Conservation (phyloP, 35 echinoderm and acorn worm genomes). For the Ptychodera flava region DNA sequence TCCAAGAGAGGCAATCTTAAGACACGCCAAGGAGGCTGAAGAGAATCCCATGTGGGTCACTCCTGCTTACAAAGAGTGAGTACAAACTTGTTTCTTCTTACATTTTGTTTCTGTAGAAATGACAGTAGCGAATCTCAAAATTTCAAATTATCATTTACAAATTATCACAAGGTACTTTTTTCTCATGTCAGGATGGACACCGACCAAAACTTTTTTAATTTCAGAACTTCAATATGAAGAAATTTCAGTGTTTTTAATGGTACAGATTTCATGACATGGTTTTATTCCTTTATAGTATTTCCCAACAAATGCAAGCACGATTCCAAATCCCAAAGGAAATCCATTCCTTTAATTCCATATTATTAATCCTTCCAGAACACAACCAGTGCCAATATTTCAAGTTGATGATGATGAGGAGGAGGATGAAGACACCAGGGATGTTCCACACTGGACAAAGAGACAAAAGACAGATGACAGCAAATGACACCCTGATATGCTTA, state of each 20-base stretch:
- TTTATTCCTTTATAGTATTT: too few species aligned
- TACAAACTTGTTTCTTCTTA: neutral
- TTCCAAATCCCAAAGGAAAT: too few species aligned
- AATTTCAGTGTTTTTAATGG: neutral
- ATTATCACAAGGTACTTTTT: neutral
- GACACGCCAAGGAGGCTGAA: constrained; percentile 79
- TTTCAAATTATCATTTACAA: neutral
- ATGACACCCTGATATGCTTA: too few species aligned
- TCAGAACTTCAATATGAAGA: neutral
- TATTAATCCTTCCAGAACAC: constrained; percentile 58
- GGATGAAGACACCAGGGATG: constrained; percentile 29
- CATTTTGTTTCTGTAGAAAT: too few species aligned
- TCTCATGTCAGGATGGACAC: neutral
- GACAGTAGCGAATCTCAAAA: too few species aligned
- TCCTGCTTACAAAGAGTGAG: constrained; percentile 88
- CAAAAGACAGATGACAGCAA: constrained; percentile 24
- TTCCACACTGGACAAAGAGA: constrained; percentile 55
- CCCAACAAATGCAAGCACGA: too few species aligned
- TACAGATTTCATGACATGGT: neutral
- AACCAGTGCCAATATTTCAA: constrained; percentile 73
- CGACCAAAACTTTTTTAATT: neutral
- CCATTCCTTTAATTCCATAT: too few species aligned
- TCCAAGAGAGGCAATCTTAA: constrained; percentile 85
- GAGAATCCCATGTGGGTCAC: constrained; percentile 88
- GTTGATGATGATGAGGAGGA: constrained; percentile 75